Evolutionary conservation across 2,888 invertebrate genomes (phyloP).

Genomic region (Steromphala cineraria): DNA sequence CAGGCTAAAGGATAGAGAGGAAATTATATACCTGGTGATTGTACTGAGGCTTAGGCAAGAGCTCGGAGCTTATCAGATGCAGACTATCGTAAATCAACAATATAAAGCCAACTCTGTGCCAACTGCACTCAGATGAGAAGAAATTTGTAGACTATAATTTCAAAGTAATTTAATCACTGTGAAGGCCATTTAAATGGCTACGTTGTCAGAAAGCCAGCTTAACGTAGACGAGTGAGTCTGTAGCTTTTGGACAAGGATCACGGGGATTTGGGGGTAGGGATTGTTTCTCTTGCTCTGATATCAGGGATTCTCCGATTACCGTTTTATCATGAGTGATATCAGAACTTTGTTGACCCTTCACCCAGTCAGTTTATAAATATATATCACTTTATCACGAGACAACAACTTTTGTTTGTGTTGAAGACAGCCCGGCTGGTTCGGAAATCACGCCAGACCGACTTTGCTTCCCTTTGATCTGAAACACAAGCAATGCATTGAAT

Average conservation of each 20-base stretch:
- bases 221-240: neutral
- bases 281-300: neutral
- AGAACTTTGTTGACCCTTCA: conserved; percentile 16
- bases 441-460: neutral
- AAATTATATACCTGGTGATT: conserved; percentile 33
- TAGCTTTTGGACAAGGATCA: neutral
- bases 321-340: conserved; percentile 18
- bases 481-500: conserved; percentile 9
- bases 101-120: neutral
- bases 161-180: conserved; percentile 41
- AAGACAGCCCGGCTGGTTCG: conserved; percentile 59
- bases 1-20: conserved; percentile 19
- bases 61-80: conserved; percentile 35
- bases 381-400: conserved; percentile 18
- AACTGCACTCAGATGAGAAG: conserved; percentile 33
- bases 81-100: conserved; percentile 9
- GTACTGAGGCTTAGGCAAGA: conserved; percentile 22
- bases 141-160: conserved; percentile 57
- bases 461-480: neutral
- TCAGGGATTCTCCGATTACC: conserved; percentile 12
- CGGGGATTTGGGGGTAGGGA: neutral
- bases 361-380: conserved; percentile 17
- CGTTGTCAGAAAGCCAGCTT: conserved; percentile 8
- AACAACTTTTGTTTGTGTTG: conserved; percentile 47
- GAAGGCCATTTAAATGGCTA: conserved; percentile 19